Conservation (phyloP, 2,888 invertebrate genomes). For the Eilema sororculum region DNA sequence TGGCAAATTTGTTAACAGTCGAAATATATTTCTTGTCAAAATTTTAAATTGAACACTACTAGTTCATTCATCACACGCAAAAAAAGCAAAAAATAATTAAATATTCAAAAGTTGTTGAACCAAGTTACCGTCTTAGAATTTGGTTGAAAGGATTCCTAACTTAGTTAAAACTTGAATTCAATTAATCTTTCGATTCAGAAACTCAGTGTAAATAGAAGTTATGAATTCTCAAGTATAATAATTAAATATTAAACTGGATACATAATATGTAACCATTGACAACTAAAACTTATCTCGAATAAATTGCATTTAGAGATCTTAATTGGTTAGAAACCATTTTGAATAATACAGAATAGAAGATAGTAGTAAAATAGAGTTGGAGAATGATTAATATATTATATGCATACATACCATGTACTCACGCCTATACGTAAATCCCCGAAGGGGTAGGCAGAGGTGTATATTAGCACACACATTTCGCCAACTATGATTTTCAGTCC, state of each 20-base stretch:
- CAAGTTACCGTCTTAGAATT: conserved; percentile 26
- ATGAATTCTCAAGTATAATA: not conserved
- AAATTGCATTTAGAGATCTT: not conserved
- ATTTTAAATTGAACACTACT: no score
- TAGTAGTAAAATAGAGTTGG: no score
- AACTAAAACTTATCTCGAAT: not conserved
- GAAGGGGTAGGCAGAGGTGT: no score
- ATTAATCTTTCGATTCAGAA: conserved; percentile 36
- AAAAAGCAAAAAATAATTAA: not conserved
- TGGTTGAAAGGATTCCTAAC: conserved; percentile 27
- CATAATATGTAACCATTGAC: not conserved
- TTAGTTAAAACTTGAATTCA: conserved; percentile 33
- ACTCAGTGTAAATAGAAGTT: conserved; percentile 10
- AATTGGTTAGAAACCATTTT: not conserved
- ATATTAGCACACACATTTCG: no score
- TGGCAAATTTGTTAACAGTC: no score
- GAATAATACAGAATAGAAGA: no score
- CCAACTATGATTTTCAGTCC: no score
- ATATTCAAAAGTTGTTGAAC: conserved; percentile 15
- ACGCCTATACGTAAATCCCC: no score
- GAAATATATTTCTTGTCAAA: no score
- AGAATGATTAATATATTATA: no score
- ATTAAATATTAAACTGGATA: conserved; percentile 4
- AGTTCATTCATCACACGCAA: not conserved
- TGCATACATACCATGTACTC: no score